A percentile compares a stretch with the other conserved stretches of the same genome.
Evolutionary conservation across 2,797 vertebrate species (phyloP).

Genomic region (Enteromius viviparus): DNA sequence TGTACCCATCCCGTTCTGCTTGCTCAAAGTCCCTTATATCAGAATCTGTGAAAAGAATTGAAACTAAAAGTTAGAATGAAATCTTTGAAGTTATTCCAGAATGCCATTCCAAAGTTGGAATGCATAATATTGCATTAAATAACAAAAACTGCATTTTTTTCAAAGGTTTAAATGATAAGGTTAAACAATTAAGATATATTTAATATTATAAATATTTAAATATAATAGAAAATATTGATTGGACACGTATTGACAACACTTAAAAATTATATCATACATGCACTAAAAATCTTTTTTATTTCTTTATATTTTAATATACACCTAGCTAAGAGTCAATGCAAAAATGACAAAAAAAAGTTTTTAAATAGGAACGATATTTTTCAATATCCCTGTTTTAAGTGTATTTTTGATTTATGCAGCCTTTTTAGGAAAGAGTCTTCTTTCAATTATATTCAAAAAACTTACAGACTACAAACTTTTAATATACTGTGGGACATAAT

Average conservation of each 20-base stretch:
- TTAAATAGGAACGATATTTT: not conserved
- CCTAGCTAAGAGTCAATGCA: not conserved
- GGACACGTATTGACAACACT: not conserved
- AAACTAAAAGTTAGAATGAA: not conserved
- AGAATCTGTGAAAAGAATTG: conserved; percentile 26
- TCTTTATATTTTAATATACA: not conserved
- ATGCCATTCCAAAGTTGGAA: not conserved
- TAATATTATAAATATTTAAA: too few species aligned
- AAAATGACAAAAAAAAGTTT: not conserved
- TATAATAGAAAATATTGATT: not conserved
- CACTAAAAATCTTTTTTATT: not conserved
- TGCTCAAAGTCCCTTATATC: conserved; percentile 3
- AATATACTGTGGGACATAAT: not conserved
- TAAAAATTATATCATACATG: not conserved
- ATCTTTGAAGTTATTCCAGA: not conserved
- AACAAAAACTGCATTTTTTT: not conserved
- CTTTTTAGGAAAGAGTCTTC: not conserved
- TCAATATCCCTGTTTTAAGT: not conserved
- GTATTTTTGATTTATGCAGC: not conserved
- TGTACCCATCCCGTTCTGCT: conserved; percentile 25
- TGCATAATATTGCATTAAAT: not conserved
- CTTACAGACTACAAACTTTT: too few species aligned
- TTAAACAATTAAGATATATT: not conserved
- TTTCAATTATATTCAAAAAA: not conserved
- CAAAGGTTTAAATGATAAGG: not conserved